Evolutionary conservation across 2,797 vertebrate genomes (phyloP).

Genomic region (Podargus strigoides): DNA sequence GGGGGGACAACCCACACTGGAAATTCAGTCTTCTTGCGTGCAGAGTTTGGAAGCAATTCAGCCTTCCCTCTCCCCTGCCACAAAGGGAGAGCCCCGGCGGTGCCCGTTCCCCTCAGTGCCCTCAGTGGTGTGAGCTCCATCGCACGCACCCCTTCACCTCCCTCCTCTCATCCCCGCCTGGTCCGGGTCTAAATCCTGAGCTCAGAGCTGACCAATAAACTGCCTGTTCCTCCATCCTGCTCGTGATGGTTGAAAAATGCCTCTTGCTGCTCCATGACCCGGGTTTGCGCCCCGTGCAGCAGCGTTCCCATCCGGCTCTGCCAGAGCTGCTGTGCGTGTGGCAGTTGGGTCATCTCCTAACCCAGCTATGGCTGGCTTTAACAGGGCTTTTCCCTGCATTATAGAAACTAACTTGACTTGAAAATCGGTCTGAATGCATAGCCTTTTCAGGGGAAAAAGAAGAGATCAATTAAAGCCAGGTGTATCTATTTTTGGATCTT

Average conservation of each 20-base stretch:
- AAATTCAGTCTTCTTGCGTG: neutral
- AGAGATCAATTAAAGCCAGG: neutral
- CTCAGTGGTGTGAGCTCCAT: neutral
- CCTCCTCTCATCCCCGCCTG: rapidly evolving
- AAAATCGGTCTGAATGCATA: neutral
- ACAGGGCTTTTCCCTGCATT: neutral
- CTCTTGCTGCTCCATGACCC: neutral
- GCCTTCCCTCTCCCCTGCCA: neutral
- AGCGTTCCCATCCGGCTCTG: neutral
- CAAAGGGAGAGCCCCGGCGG: neutral
- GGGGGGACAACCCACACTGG: rapidly evolving
- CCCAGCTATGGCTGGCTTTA: neutral
- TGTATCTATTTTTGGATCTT: neutral
- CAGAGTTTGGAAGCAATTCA: no score
- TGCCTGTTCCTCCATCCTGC: neutral
- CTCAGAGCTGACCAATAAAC: neutral
- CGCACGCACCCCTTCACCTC: rapidly evolving
- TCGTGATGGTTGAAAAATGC: rapidly evolving
- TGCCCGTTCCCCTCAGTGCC: neutral
- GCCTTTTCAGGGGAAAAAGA: neutral
- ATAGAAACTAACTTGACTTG: neutral
- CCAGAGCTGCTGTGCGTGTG: neutral
- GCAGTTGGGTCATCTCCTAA: neutral
- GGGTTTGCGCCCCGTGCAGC: neutral
- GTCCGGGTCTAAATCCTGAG: neutral